Percentiles rank a stretch among this genome's conserved stretches.
These are phyloP conservation scores for Dicentrarchus labrax DNA, from an alignment of 2,113 vertebrate species.

Conservation along the genomic window DNA sequence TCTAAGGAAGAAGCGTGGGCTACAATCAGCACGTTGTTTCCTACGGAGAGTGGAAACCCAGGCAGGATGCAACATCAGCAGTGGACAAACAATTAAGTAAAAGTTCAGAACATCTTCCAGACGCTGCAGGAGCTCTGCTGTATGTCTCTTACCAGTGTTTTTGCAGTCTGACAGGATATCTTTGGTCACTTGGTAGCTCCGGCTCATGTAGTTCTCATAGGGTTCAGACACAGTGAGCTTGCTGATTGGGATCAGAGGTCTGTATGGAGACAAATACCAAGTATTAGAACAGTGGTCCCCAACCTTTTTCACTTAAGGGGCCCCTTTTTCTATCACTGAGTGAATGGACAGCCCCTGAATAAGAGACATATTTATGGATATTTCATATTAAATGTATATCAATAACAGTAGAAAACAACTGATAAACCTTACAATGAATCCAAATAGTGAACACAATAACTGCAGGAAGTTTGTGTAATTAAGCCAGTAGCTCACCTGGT, in stretches of 20 bases:
- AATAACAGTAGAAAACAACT: no score
- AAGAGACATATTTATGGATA: no score
- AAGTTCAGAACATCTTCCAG: neutral
- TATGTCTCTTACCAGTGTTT: conserved; percentile 86
- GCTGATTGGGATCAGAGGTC: conserved; percentile 95
- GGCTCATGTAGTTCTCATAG: conserved; percentile 94
- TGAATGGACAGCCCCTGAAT: no score
- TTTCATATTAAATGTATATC: no score
- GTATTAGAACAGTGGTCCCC: no score
- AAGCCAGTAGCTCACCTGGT: no score
- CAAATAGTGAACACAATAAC: no score
- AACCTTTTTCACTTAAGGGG: no score
- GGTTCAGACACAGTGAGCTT: conserved; percentile 93
- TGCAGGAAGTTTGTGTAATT: no score
- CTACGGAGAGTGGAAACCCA: conserved; percentile 74
- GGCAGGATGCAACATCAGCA: conserved; percentile 40
- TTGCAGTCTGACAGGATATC: conserved; percentile 96
- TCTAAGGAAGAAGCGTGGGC: conserved; percentile 96
- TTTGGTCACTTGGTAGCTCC: conserved; percentile 96
- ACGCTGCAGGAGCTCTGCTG: neutral
- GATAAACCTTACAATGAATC: no score
- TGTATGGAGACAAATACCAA: conserved; percentile 56
- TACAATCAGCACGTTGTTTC: conserved; percentile 96
- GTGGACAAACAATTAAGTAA: conserved; percentile 13
- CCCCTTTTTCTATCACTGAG: no score